phyloP scores from a whole-genome alignment of 2,888 invertebrate genomes.

The Tachina fera region DNA sequence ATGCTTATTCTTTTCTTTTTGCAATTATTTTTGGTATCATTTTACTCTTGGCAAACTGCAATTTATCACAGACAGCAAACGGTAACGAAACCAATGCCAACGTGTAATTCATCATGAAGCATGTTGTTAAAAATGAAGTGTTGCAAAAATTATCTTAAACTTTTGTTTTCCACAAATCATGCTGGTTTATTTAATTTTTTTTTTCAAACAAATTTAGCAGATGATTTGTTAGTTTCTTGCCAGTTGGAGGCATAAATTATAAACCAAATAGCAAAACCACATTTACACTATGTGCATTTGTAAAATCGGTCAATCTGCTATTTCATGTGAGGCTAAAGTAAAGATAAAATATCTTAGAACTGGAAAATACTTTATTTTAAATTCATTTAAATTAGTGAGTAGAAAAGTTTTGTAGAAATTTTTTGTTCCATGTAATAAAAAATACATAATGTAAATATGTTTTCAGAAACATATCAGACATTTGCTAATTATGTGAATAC shows the following conservation, averaged over 20 bases:
- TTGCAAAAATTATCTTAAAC: constrained; percentile 42
- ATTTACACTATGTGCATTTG: background rate
- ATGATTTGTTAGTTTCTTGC: constrained; percentile 65
- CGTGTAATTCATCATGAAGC: constrained; percentile 70
- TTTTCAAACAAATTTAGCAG: constrained; percentile 5
- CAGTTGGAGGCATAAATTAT: constrained; percentile 64
- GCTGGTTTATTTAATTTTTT: constrained; percentile 4
- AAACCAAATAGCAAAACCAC: background rate
- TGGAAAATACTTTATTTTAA: no score
- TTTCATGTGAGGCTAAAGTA: no score
- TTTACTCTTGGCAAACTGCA: constrained; percentile 31
- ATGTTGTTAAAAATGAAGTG: constrained; percentile 55
- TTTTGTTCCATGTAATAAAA: no score
- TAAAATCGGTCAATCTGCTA: background rate
- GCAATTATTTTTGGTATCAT: constrained; percentile 1
- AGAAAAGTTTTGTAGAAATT: no score
- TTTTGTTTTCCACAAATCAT: constrained; percentile 35
- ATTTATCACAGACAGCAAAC: constrained; percentile 71
- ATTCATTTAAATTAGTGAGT: no score
- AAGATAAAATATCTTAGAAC: no score
- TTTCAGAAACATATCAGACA: no score
- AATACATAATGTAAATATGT: no score
- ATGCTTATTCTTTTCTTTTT: constrained; percentile 3
- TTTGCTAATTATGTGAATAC: no score
- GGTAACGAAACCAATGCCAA: constrained; percentile 68